Base-by-base conservation (phyloP, 2,113 vertebrate genomes). In the Tenrec ecaudatus region DNA sequence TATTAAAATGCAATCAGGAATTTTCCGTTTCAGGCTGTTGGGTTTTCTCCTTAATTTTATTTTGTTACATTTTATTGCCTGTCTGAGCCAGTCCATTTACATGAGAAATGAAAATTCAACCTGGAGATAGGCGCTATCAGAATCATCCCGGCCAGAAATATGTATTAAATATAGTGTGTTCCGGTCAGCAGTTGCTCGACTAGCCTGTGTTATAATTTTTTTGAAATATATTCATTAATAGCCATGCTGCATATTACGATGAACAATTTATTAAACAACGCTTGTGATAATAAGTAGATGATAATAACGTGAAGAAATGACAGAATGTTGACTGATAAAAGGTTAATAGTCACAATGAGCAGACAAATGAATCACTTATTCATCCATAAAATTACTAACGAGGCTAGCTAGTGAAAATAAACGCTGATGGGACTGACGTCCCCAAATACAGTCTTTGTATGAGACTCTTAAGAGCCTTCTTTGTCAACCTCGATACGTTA, bases 341-440 rank as follows among this genome's bases (percentile, higher is more conserved):
- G 80, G 80, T 75, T 83, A 53, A 75, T 17, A 82, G 88, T 36
- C 68, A 22, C 68, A 82, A 91, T 84, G 95, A 92, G 88, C 86
- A 82, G 89, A 96, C 62, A 92, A 93, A 96, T 92, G 89, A 90
- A 80, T 95, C 92, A 73, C 94, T 90, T 95, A 77, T 64, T 95
- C 90, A 93, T 96, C 94, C 94, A 38, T 31, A 0, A 95, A 95
- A 82, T 92, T 86, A 93, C 84, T 88, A 77, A 95, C 90, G 89
- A 95, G 81, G 82, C 89, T n/a, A 38, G 62, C 88, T 92, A 14
- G 43, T 84, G 92, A 95, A 95, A 96, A 96, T 92, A 96, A 95
- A 96, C 36, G 89, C 92, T 97, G 91, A 78, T 53, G 53, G 47
- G 78, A 38, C 95, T 93, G 94, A 89, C 83, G 95, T 86, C 84